Conservation (phyloP, 2,797 vertebrate genomes). For the Lateolabrax maculatus region DNA sequence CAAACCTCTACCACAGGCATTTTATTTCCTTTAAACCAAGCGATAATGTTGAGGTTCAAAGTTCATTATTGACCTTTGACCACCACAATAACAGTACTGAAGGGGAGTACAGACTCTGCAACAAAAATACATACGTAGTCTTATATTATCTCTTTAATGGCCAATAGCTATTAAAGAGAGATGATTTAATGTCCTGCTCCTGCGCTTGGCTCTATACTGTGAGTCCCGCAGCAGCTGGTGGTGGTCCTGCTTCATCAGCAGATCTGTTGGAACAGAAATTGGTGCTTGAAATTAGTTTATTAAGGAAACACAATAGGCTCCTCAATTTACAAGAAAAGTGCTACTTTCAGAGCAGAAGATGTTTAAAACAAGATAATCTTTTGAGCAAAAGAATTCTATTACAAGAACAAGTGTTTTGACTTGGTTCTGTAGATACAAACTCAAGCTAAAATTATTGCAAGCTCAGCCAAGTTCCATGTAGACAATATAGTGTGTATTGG, state of each 20-base stretch:
- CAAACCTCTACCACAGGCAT: background rate
- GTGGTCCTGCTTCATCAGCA: slow-evolving; percentile 66
- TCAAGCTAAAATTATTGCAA: background rate
- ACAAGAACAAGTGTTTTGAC: slow-evolving; percentile 1
- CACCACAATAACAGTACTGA: background rate
- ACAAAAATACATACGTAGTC: background rate
- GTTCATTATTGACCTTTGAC: background rate
- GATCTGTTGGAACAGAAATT: slow-evolving; percentile 42
- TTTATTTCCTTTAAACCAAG: background rate
- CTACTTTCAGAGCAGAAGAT: background rate
- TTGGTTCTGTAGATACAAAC: background rate
- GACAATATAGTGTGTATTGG: background rate
- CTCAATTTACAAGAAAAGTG: slow-evolving; percentile 6
- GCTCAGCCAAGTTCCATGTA: background rate
- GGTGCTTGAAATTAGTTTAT: slow-evolving; percentile 49
- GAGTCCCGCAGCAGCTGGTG: slow-evolving; percentile 48
- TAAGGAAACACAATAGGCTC: slow-evolving; percentile 36
- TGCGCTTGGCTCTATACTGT: slow-evolving; percentile 3
- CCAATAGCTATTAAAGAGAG: background rate
- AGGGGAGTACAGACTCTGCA: background rate
- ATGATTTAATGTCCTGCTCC: background rate
- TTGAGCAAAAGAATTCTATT: background rate
- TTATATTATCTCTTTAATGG: background rate
- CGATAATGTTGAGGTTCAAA: background rate
- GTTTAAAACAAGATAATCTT: background rate